Percentiles rank a stretch among this genome's conserved stretches.
These are phyloP conservation scores for Lethenteron reissneri DNA, from an alignment of 2,113 vertebrate species.

Conservation along the genomic window DNA sequence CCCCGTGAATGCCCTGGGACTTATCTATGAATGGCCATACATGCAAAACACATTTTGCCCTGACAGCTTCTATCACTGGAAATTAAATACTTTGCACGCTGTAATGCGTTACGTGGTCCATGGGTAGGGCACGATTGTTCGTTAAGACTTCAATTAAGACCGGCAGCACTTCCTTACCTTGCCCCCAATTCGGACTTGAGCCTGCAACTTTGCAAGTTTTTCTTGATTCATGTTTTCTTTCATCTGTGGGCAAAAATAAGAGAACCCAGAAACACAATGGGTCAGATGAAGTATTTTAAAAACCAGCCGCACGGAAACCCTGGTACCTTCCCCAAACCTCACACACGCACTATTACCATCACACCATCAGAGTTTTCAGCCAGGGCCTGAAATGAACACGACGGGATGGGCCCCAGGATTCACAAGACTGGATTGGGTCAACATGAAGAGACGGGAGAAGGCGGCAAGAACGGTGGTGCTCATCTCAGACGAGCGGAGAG, in stretches of 20 bases:
- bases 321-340: no score
- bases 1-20: background rate
- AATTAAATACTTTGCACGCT: accelerated
- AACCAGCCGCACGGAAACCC: no score
- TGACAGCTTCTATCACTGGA: background rate
- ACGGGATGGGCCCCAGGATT: no score
- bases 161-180: conserved; percentile 39
- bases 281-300: no score
- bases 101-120: accelerated
- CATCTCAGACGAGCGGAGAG: no score
- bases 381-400: no score
- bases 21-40: conserved; percentile 7
- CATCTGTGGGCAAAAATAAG: conserved; percentile 2
- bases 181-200: conserved; percentile 98
- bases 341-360: no score
- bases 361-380: no score
- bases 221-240: conserved; percentile 72
- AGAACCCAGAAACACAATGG: background rate
- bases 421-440: no score
- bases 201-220: conserved; percentile 91
- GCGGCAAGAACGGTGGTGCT: no score
- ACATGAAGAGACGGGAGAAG: no score
- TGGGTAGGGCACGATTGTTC: background rate
- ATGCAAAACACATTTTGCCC: background rate
- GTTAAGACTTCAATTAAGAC: background rate